Evolutionary conservation across 2,113 vertebrate genomes (phyloP).

Genomic region (Agapornis roseicollis): DNA sequence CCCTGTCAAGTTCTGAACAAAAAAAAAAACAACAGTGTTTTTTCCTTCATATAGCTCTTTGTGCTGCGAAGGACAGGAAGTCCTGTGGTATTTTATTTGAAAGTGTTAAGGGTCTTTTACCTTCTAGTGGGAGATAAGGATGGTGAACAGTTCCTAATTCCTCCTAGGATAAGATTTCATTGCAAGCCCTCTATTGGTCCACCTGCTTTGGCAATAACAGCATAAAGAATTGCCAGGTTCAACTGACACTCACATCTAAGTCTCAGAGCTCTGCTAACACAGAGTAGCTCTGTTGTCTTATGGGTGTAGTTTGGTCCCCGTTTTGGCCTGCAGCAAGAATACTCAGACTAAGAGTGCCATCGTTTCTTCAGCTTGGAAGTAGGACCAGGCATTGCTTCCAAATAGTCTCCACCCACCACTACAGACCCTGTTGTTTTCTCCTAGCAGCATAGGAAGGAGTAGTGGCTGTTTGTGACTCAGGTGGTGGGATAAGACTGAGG

Average conservation of each 20-base stretch:
- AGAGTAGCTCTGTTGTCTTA: neutral
- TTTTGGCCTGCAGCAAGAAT: neutral
- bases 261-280: neutral
- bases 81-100: neutral
- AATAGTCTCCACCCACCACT: neutral
- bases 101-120: neutral
- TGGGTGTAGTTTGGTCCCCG: neutral
- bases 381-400: neutral
- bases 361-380: neutral
- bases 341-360: neutral
- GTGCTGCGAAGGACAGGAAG: neutral
- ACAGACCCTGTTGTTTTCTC: neutral
- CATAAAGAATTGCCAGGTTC: neutral
- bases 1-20: neutral
- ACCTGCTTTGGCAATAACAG: neutral
- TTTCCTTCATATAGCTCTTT: neutral
- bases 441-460: neutral
- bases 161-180: neutral
- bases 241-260: fast-evolving
- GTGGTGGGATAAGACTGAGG: neutral
- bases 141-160: neutral
- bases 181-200: neutral
- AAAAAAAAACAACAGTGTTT: neutral
- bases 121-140: neutral
- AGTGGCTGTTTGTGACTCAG: neutral